A percentile compares a stretch with the other conserved stretches of the same genome.
Conservation (phyloP, 1,140 invertebrate genomes). For the Camponotus floridanus region DNA sequence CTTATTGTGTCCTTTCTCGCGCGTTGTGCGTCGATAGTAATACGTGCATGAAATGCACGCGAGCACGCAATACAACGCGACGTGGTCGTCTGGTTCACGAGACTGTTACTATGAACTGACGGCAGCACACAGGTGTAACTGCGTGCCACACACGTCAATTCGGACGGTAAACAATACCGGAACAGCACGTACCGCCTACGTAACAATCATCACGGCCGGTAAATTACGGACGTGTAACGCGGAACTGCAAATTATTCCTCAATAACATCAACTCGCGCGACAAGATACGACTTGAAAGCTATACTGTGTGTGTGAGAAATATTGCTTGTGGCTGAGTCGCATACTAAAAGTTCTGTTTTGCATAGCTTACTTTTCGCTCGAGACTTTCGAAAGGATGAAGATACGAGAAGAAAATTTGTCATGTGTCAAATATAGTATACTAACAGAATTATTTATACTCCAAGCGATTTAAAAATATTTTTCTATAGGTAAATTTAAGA, state of each 20-base stretch:
- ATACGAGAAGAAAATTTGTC: not conserved
- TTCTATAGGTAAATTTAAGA: not conserved
- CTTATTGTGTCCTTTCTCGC: slow-evolving; percentile 67
- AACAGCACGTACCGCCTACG: slow-evolving; percentile 59
- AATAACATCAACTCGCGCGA: slow-evolving; percentile 42
- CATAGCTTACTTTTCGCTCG: too few species aligned
- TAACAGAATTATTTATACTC: not conserved
- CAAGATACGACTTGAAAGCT: slow-evolving; percentile 21
- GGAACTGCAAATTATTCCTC: slow-evolving; percentile 59
- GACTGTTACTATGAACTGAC: slow-evolving; percentile 21
- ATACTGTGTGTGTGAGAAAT: not conserved
- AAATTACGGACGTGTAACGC: slow-evolving; percentile 65
- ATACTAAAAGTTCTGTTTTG: slow-evolving; percentile 10
- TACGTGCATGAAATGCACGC: slow-evolving; percentile 61
- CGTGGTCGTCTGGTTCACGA: slow-evolving; percentile 34
- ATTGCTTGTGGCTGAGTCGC: slow-evolving; percentile 8
- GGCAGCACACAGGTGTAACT: slow-evolving; percentile 40
- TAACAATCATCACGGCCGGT: slow-evolving; percentile 59
- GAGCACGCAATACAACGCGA: slow-evolving; percentile 63
- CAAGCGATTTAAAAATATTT: not conserved
- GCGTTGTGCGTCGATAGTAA: slow-evolving; percentile 36
- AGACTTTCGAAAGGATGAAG: not conserved
- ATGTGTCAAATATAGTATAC: not conserved
- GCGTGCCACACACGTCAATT: slow-evolving; percentile 64
- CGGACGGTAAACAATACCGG: slow-evolving; percentile 60